Conservation (phyloP, 64 coral and sea anemone species). For the Catalaphyllia jardinei region DNA sequence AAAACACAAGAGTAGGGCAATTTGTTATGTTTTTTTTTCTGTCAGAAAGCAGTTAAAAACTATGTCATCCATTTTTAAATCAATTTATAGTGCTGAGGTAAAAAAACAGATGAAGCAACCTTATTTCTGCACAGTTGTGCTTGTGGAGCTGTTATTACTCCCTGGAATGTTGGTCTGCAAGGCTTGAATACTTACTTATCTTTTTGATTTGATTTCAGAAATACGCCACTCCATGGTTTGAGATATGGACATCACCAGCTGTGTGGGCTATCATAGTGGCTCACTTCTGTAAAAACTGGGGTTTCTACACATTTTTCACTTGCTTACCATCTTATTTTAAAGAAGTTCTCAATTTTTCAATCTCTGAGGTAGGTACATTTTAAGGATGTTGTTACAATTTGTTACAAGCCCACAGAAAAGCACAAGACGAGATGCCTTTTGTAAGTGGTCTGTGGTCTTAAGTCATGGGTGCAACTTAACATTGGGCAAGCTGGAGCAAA, state of each 20-base stretch:
- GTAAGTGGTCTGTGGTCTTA: too few relatives aligned
- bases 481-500: too few relatives aligned
- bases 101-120: too few relatives aligned
- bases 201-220: constrained; percentile 26
- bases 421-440: too few relatives aligned
- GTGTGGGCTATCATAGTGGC: constrained; percentile 78
- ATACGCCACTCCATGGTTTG: constrained; percentile 60
- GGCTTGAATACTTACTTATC: too few relatives aligned
- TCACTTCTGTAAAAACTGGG: constrained; percentile 90
- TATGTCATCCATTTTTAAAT: background rate
- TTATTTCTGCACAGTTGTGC: too few relatives aligned
- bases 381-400: too few relatives aligned
- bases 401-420: too few relatives aligned
- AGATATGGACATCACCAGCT: constrained; percentile 68
- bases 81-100: too few relatives aligned
- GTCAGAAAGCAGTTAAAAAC: background rate
- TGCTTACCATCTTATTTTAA: constrained; percentile 84
- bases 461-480: too few relatives aligned
- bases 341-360: constrained; percentile 78
- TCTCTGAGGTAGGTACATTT: constrained; percentile 50
- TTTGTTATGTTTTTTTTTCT: background rate
- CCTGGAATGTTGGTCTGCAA: too few relatives aligned
- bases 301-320: constrained; percentile 86
- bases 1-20: constrained; percentile 55
- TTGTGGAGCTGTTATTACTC: too few relatives aligned